A percentile compares a stretch with the other conserved stretches of the same genome.
These are phyloP conservation scores for Cydia fagiglandana DNA, from an alignment of 1,140 invertebrate genomes.

Conservation along the genomic window DNA sequence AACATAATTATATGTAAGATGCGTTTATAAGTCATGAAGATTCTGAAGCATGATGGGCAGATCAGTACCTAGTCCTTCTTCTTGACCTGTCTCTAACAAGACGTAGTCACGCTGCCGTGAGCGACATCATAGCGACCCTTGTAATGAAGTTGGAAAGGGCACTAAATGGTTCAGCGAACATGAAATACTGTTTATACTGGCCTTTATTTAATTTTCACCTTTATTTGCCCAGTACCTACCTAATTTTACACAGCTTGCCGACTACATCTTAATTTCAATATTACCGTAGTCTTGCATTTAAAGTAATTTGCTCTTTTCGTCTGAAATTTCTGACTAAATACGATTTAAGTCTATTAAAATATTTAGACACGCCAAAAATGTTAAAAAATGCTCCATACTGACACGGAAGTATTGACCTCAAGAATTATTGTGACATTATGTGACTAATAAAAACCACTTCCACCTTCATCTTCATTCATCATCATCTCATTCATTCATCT, in stretches of 20 bases:
- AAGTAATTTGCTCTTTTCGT: too few relatives aligned
- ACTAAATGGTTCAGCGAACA: conserved; percentile 15
- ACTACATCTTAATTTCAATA: background rate
- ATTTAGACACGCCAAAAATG: too few relatives aligned
- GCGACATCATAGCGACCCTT: background rate
- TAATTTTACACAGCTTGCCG: background rate
- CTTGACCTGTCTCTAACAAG: background rate
- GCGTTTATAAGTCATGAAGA: too few relatives aligned
- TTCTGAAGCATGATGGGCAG: background rate
- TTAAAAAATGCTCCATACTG: too few relatives aligned
- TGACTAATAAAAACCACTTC: too few relatives aligned
- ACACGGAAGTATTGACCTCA: too few relatives aligned
- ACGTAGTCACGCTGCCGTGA: background rate
- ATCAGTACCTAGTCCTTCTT: background rate
- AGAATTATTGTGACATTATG: too few relatives aligned
- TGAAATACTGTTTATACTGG: conserved; percentile 14
- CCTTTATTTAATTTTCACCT: conserved; percentile 5
- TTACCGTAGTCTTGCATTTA: too few relatives aligned
- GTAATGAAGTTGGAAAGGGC: conserved; percentile 9
- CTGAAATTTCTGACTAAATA: too few relatives aligned
- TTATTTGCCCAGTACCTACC: background rate
- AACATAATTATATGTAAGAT: too few relatives aligned
- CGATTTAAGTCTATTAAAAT: too few relatives aligned
- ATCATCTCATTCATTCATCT: too few relatives aligned
- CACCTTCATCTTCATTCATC: background rate